These are phyloP conservation scores for Hecatera dysodea DNA, from an alignment of 2,888 invertebrate genomes.

Conservation along the genomic window DNA sequence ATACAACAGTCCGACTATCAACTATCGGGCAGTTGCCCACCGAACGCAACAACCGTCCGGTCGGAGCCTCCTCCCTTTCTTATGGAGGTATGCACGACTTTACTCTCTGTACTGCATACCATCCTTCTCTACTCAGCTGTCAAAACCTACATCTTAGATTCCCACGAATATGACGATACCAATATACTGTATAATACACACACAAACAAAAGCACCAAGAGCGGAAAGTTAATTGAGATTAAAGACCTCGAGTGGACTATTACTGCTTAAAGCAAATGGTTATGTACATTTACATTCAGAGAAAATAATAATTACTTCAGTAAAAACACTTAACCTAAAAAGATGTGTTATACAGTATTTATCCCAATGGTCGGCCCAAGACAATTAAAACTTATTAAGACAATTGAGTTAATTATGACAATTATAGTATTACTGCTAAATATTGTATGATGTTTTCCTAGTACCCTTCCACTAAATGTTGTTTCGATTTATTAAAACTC, in stretches of 20 bases:
- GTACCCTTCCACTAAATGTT: no score
- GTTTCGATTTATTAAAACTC: no score
- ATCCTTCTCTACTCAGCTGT: no score
- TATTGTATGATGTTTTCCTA: neutral
- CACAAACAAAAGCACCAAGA: neutral
- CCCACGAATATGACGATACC: no score
- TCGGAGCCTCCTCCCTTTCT: no score
- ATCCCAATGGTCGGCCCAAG: constrained; percentile 34
- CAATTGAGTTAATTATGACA: constrained; percentile 16
- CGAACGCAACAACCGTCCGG: no score
- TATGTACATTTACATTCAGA: neutral
- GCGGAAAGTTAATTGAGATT: neutral
- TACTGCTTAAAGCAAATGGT: constrained; percentile 14
- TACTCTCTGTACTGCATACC: no score
- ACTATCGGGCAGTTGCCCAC: no score
- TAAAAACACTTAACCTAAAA: constrained; percentile 52
- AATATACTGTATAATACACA: neutral
- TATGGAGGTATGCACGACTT: no score
- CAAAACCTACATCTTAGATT: no score
- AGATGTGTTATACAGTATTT: constrained; percentile 33
- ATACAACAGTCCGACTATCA: no score
- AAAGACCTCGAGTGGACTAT: neutral
- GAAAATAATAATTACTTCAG: constrained; percentile 37
- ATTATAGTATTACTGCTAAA: neutral
- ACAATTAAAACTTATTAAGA: constrained; percentile 45